phyloP scores from a whole-genome alignment of 2,113 vertebrate species.

The Proterorhinus semilunaris region DNA sequence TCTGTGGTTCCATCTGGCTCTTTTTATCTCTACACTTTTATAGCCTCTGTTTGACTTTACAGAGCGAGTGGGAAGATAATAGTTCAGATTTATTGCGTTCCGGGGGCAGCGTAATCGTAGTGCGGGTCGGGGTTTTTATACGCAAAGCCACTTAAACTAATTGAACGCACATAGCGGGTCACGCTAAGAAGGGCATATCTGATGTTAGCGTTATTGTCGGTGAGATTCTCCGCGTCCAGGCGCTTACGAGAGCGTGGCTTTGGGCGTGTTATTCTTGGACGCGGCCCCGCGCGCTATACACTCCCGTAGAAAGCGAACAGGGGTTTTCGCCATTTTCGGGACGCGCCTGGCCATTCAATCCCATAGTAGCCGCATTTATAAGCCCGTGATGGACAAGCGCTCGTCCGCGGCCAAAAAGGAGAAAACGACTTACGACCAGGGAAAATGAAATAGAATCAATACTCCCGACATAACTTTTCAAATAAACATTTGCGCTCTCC shows the following conservation, averaged over 20 bases:
- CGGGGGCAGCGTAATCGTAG: constrained; percentile 39
- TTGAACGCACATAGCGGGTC: constrained; percentile 63
- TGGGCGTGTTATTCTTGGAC: constrained; percentile 73
- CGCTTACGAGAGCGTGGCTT: constrained; percentile 63
- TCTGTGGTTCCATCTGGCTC: constrained; percentile 28
- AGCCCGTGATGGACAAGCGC: constrained; percentile 72
- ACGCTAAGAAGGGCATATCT: constrained; percentile 44
- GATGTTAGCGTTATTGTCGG: constrained; percentile 65
- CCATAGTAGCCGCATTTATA: constrained; percentile 67
- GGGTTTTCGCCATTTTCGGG: constrained; percentile 48
- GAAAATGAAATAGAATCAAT: constrained; percentile 79
- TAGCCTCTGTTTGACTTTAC: constrained; percentile 3
- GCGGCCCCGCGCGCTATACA: constrained; percentile 29
- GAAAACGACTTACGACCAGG: constrained; percentile 39
- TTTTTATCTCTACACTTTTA: constrained; percentile 7
- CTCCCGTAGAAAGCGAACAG: constrained; percentile 40
- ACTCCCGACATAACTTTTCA: constrained; percentile 78
- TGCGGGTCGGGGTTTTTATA: constrained; percentile 50
- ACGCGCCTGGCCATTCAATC: constrained; percentile 55
- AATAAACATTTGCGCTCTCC: constrained; percentile 80
- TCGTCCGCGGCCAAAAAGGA: constrained; percentile 65
- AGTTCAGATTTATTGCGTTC: constrained; percentile 40
- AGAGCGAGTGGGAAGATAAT: constrained; percentile 26
- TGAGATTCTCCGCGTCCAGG: constrained; percentile 68
- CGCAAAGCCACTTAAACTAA: constrained; percentile 60